phyloP scores from a whole-genome alignment of 2,797 vertebrate genomes.

The Vireo griseus region DNA sequence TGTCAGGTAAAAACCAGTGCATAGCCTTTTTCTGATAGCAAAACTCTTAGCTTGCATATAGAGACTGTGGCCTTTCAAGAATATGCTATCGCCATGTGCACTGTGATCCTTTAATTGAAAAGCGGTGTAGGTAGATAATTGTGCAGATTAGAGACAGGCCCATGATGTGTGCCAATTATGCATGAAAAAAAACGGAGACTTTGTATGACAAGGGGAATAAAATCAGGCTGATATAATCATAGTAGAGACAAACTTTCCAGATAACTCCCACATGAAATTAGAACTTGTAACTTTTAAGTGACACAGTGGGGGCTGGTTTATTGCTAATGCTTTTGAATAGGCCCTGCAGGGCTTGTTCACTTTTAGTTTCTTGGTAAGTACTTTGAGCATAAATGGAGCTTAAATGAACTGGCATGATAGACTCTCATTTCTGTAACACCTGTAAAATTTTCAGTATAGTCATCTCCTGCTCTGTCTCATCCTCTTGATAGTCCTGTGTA shows the following conservation, averaged over 20 bases:
- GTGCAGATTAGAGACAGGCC: not conserved
- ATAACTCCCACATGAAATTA: slow-evolving; percentile 22
- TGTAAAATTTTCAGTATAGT: not conserved
- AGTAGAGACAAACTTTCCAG: slow-evolving; percentile 31
- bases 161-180: not conserved
- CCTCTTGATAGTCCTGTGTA: not conserved
- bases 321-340: slow-evolving; percentile 9
- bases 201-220: not conserved
- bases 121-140: slow-evolving; percentile 35
- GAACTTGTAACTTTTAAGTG: slow-evolving; percentile 48
- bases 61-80: slow-evolving; percentile 28
- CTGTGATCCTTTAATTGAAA: slow-evolving; percentile 51
- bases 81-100: not conserved
- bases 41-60: slow-evolving; percentile 31
- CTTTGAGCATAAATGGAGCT: slow-evolving; percentile 13
- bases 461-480: not conserved
- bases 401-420: slow-evolving; percentile 11
- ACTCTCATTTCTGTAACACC: slow-evolving; percentile 18
- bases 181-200: not conserved
- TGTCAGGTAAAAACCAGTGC: slow-evolving; percentile 39
- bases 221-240: slow-evolving; percentile 14
- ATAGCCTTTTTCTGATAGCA: slow-evolving; percentile 39
- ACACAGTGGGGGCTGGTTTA: slow-evolving; percentile 4
- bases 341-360: slow-evolving; percentile 3
- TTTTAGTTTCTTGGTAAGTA: slow-evolving; percentile 40